phyloP scores from a whole-genome alignment of 1,140 invertebrate species.

The Idris sp. region DNA sequence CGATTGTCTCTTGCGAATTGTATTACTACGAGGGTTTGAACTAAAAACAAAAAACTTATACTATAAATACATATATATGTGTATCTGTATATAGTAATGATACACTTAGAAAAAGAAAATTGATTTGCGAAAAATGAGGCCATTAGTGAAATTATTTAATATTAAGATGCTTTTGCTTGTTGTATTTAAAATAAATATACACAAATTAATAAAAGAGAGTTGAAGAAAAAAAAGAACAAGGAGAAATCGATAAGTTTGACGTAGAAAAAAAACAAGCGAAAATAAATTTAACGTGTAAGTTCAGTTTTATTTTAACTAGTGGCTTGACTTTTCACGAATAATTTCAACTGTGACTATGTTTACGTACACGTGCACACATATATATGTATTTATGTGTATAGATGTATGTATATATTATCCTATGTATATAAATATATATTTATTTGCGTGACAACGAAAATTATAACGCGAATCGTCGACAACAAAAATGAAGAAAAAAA shows the following conservation, averaged over 20 bases:
- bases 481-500: too few species aligned
- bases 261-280: too few species aligned
- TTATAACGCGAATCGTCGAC: slow-evolving; percentile 6
- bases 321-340: too few species aligned
- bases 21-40: slow-evolving; percentile 26
- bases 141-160: slow-evolving; percentile 39
- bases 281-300: too few species aligned
- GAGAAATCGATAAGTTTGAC: too few species aligned
- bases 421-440: slow-evolving; percentile 36
- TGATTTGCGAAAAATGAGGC: slow-evolving; percentile 34
- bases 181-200: too few species aligned
- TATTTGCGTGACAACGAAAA: slow-evolving; percentile 31
- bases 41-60: slow-evolving; percentile 27
- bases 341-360: too few species aligned
- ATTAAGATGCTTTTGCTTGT: too few species aligned
- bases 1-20: slow-evolving; percentile 24
- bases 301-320: too few species aligned
- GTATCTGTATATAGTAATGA: not conserved
- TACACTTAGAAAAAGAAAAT: not conserved
- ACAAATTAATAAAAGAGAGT: too few species aligned
- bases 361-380: slow-evolving; percentile 14
- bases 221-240: too few species aligned
- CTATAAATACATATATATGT: slow-evolving; percentile 8
- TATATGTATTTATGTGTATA: slow-evolving; percentile 21
- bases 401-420: slow-evolving; percentile 16